Conservation (phyloP, 2,113 vertebrate genomes). For the Tiliqua scincoides region DNA sequence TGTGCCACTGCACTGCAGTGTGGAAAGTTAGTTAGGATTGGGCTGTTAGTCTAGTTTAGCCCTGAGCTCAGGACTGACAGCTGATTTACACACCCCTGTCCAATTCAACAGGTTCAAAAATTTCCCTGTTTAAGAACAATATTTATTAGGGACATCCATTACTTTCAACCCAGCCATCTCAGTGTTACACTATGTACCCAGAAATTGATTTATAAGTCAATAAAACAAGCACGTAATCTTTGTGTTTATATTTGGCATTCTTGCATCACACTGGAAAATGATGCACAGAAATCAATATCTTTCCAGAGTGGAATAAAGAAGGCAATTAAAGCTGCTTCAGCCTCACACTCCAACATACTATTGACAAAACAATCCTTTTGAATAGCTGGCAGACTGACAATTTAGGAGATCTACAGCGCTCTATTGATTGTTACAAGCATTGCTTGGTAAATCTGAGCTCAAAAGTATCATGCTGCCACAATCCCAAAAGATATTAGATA, state of each 20-base stretch:
- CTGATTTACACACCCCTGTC: background rate
- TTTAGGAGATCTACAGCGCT: background rate
- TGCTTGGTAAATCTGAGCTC: no score
- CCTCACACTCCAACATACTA: slow-evolving; percentile 3
- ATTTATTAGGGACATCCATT: background rate
- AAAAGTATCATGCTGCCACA: background rate
- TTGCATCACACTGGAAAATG: background rate
- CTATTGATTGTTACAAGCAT: background rate
- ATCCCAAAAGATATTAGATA: background rate
- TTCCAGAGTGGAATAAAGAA: background rate
- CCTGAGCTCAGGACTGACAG: no score
- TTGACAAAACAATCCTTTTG: slow-evolving; percentile 8
- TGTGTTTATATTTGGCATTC: background rate
- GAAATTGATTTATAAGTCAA: slow-evolving; percentile 15
- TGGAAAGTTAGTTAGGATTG: no score
- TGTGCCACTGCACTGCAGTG: no score
- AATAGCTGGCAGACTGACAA: background rate
- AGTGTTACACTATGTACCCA: no score
- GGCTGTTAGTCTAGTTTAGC: no score
- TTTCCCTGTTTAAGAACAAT: background rate
- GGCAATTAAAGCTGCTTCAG: background rate
- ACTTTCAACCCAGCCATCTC: background rate
- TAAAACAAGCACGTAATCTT: background rate
- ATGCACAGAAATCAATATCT: slow-evolving; percentile 8
- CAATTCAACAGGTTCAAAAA: background rate